Conservation (phyloP, 2,113 vertebrate species). For the Maccullochella peelii region DNA sequence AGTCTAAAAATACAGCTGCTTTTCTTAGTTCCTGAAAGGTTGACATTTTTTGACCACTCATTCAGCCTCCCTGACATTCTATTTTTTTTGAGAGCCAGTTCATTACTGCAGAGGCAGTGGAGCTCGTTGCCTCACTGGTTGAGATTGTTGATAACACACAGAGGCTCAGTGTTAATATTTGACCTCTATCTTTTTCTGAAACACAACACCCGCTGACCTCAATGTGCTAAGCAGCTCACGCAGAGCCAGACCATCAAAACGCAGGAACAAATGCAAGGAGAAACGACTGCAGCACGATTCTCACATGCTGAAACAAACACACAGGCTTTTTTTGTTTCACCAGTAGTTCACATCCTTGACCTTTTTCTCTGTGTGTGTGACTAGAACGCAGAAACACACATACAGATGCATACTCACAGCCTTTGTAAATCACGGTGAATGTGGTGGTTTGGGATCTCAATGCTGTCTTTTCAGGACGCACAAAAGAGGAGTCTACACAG, state of each 20-base stretch:
- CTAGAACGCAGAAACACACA: constrained; percentile 39
- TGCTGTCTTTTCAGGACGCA: constrained; percentile 62
- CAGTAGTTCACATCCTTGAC: constrained; percentile 60
- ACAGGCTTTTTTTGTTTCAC: constrained; percentile 29
- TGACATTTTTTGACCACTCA: constrained; percentile 29
- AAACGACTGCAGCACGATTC: constrained; percentile 14
- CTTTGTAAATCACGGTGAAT: constrained; percentile 61
- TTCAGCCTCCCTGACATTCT: constrained; percentile 9
- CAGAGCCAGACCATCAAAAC: constrained; percentile 52
- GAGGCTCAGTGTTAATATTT: constrained; percentile 67
- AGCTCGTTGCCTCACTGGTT: constrained; percentile 30
- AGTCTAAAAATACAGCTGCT: constrained; percentile 58
- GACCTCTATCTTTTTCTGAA: constrained; percentile 67
- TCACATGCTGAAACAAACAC: constrained; percentile 46
- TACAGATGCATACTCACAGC: constrained; percentile 31
- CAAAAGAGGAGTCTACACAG: constrained; percentile 64
- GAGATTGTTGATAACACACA: constrained; percentile 63
- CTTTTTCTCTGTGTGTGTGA: constrained; percentile 33
- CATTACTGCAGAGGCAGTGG: constrained; percentile 28
- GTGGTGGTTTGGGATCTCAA: constrained; percentile 43
- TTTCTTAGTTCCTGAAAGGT: constrained; percentile 25
- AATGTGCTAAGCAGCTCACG: constrained; percentile 56
- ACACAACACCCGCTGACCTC: constrained; percentile 69
- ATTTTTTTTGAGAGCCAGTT: constrained; percentile 27
- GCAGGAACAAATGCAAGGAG: constrained; percentile 30